Base-by-base conservation (phyloP, 2,888 invertebrate species). In the Drosophila anomalata region DNA sequence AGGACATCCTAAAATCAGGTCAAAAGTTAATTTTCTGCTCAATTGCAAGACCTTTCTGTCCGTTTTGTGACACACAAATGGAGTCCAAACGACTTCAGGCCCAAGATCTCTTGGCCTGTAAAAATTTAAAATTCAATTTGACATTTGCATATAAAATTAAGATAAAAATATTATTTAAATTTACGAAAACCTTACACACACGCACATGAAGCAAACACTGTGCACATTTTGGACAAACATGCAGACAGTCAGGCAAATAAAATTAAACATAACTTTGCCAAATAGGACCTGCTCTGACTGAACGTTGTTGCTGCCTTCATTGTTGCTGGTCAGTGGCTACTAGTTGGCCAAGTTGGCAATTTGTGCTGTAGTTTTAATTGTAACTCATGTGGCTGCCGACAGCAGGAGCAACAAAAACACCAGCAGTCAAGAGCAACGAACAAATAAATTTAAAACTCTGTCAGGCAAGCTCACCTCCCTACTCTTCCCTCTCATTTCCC, bases 81-180 rank as follows among this genome's bases (percentile, higher is more conserved):
- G 62, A 59, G 62, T 52, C 46, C 47, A 50, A 60, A 44, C 42
- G 63, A 60, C 63, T 78, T 57, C n/a, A 7, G 46, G 47, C 8
- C 47, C 24, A 26, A 51, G 24, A 57, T 41, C 52, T 61, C 42
- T 29, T 29, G 55, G 26, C 14, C 39, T 31, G 29, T 12, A 17
- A n/a, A 75, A 73, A 75, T 83, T 76, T 65, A 60, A 78, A 78
- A 76, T 87, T 81, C 78, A 81, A 78, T 78, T 84, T 71, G 61
- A 44, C 77, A 82, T 87, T 87, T 84, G 87, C 84, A 87, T 83
- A 74, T 83, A 78, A 79, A 84, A 87, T 82, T 82, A 79, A 79
- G 73, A 78, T 75, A 67, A 76, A 63, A 75, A 73, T 72, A 51
- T 75, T 72, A 75, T 77, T 75, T 76, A 78, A 82, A 73, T 70